Base-by-base conservation (phyloP, 2,888 invertebrate species). In the Endotricha flammealis region DNA sequence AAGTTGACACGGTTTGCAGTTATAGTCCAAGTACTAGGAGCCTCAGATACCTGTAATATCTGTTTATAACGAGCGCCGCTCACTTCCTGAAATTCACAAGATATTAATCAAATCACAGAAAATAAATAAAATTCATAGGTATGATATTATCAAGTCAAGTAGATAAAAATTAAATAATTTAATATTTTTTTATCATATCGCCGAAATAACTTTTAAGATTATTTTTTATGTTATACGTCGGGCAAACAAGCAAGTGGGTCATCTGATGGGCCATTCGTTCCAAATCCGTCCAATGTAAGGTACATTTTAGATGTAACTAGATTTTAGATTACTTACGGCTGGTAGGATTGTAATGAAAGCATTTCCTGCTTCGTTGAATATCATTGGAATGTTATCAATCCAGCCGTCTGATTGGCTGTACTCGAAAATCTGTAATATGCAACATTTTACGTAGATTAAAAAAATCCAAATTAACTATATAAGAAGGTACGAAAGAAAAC, bases 361-460 rank as follows among this genome's bases (percentile, higher is more conserved):
- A 5, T 87, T 88, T 17, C 94, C 94, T 46, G 90, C 88, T 13
- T 85, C 77, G 44, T 91, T 92, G 60, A 92, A 93, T 27, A 90
- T 72, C 1, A 95, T 90, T 0, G 93, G 88, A 16, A 90, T 90
- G 60, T 93, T 93, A 60, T 95, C 94, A n/a, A 95, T 89, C 95
- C 95, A 95, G 8, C 95, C 95, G 2, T 88, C 76, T 7, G 76
- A 51, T 53, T 87, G 83, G 1, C 59, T 57, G 53, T 87, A 82
- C 9, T 55, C 54, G 54, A 69, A 88, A 34, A 89, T 77, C 90
- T 90, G 67, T 41, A 77, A 41, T 29, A 10, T n/a, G n/a, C n/a
- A n/a, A n/a, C n/a, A n/a, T n/a, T n/a, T n/a, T n/a, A n/a, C n/a
- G n/a, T n/a, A n/a, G n/a, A n/a, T n/a, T n/a, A n/a, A n/a, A n/a